Evolutionary conservation across 2,113 vertebrate species (phyloP).

Genomic region (Aegithalos caudatus): DNA sequence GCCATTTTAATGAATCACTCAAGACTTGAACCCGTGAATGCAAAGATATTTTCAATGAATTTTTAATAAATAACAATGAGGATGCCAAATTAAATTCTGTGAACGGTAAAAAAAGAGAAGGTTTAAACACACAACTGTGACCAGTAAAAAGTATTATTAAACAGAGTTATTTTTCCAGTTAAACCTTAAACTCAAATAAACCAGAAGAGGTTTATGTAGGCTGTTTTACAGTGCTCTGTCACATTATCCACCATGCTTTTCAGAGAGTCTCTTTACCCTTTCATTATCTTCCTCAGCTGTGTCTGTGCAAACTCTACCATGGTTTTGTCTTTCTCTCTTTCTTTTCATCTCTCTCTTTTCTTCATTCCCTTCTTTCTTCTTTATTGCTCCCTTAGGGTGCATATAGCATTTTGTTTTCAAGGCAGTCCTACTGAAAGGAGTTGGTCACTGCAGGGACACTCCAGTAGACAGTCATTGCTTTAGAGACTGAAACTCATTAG

Average conservation of each 20-base stretch:
- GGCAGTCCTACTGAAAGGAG: background rate
- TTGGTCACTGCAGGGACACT: background rate
- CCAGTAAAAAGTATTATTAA: background rate
- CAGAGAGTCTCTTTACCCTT: background rate
- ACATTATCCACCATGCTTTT: background rate
- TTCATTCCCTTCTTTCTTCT: background rate
- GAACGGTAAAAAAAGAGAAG: background rate
- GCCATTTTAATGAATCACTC: conserved; percentile 15
- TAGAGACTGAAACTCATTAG: background rate
- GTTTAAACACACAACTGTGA: background rate
- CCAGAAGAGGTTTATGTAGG: background rate
- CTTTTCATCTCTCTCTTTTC: background rate
- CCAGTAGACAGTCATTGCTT: background rate
- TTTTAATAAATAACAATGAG: conserved; percentile 31
- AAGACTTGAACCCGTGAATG: background rate
- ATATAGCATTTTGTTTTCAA: background rate
- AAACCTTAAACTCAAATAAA: background rate
- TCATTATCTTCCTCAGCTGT: background rate
- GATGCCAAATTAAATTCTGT: background rate
- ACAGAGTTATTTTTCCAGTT: background rate
- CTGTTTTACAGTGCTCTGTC: background rate
- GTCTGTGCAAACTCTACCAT: fast-evolving
- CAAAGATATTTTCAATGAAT: background rate
- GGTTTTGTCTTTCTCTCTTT: background rate
- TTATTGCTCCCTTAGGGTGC: background rate